phyloP scores from a whole-genome alignment of 2,113 vertebrate genomes.

The Hemicordylus capensis region DNA sequence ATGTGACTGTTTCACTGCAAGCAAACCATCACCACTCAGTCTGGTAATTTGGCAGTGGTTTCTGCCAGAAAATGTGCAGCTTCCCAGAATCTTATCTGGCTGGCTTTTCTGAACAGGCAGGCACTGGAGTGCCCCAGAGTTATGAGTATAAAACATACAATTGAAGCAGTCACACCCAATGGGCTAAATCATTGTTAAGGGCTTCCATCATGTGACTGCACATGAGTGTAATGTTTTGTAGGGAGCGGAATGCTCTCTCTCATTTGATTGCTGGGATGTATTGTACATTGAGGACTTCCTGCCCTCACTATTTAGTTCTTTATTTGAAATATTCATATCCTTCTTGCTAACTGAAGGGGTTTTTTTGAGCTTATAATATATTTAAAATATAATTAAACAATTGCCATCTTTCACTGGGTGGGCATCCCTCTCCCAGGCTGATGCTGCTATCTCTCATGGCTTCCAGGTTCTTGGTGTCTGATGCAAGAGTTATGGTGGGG shows the following conservation, averaged over 20 bases:
- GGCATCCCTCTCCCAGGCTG: too few relatives aligned
- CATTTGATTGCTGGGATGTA: not conserved
- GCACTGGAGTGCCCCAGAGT: not conserved
- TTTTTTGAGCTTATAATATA: too few relatives aligned
- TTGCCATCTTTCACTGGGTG: too few relatives aligned
- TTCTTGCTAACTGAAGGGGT: too few relatives aligned
- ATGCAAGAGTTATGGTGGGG: too few relatives aligned
- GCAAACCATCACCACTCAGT: not conserved
- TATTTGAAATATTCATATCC: too few relatives aligned
- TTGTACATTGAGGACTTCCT: not conserved
- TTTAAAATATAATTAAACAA: too few relatives aligned
- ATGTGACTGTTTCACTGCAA: not conserved
- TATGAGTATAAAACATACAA: not conserved
- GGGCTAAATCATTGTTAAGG: not conserved
- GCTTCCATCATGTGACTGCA: not conserved
- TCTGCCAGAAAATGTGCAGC: not conserved
- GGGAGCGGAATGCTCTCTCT: not conserved
- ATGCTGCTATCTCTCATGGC: too few relatives aligned
- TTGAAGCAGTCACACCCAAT: not conserved
- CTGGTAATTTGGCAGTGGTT: not conserved
- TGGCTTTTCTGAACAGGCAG: not conserved
- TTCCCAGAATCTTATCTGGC: too few relatives aligned
- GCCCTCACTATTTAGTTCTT: too few relatives aligned
- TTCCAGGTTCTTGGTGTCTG: too few relatives aligned
- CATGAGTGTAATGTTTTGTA: not conserved